Evolutionary conservation across 1,140 invertebrate species (phyloP).

Genomic region (Cydia amplana): DNA sequence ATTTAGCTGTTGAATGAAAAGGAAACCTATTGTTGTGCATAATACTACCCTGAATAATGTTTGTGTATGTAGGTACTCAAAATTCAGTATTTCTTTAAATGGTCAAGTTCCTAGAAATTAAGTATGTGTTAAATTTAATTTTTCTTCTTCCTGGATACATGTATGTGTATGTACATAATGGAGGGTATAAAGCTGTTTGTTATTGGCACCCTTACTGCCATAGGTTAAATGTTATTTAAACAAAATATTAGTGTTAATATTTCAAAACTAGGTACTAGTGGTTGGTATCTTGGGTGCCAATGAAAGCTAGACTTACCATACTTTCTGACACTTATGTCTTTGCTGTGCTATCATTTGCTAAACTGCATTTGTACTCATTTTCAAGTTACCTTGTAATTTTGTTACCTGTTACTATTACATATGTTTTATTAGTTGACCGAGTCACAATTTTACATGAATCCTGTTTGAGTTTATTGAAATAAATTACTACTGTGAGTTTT

Average conservation of each 20-base stretch:
- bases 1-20: constrained; percentile 6
- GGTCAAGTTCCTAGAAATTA: constrained; percentile 28
- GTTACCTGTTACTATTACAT: constrained; percentile 38
- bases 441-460: constrained; percentile 33
- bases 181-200: neutral
- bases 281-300: neutral
- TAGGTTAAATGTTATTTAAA: no score
- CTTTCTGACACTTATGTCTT: neutral
- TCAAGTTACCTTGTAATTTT: constrained; percentile 39
- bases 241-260: neutral
- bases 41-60: constrained; percentile 25
- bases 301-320: neutral
- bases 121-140: neutral
- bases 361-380: constrained; percentile 41
- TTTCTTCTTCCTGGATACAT: neutral
- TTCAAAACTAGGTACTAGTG: neutral
- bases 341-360: constrained; percentile 25
- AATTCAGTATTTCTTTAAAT: constrained; percentile 25
- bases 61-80: neutral
- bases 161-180: neutral
- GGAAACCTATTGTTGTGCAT: constrained; percentile 22
- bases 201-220: neutral
- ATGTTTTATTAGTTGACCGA: constrained; percentile 33
- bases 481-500: constrained; percentile 38
- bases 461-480: constrained; percentile 47